These are phyloP conservation scores for Cheilosia soror DNA, from an alignment of 2,888 invertebrate species.

Conservation along the genomic window DNA sequence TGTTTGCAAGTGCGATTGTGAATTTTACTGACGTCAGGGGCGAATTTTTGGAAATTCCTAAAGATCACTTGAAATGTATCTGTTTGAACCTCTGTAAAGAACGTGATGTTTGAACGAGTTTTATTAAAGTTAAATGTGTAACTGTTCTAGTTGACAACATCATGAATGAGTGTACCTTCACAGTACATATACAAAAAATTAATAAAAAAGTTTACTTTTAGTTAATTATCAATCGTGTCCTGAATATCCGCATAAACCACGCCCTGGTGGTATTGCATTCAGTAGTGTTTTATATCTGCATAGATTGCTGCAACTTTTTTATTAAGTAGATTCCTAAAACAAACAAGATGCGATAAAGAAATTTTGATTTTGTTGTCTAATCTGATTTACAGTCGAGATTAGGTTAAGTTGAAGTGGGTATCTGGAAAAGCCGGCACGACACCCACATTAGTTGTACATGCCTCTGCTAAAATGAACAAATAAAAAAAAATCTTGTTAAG, in stretches of 20 bases:
- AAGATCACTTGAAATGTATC: constrained; percentile 2
- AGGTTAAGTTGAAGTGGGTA: too few relatives aligned
- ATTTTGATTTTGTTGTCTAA: too few relatives aligned
- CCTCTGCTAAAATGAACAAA: too few relatives aligned
- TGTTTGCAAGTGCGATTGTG: constrained; percentile 12
- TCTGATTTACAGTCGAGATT: too few relatives aligned
- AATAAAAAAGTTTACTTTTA: too few relatives aligned
- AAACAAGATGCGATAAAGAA: too few relatives aligned
- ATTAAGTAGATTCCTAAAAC: not conserved
- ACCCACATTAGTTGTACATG: too few relatives aligned
- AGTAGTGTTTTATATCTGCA: not conserved
- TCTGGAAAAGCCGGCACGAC: too few relatives aligned
- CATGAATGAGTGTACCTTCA: too few relatives aligned
- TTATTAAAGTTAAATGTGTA: not conserved
- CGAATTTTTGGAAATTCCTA: not conserved
- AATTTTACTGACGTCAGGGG: constrained; percentile 22
- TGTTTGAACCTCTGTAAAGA: not conserved
- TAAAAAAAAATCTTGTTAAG: too few relatives aligned
- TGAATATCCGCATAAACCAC: not conserved
- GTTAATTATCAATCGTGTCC: not conserved
- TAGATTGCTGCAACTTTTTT: not conserved
- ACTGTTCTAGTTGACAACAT: not conserved
- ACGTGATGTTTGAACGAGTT: not conserved
- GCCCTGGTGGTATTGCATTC: not conserved
- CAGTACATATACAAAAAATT: too few relatives aligned